These are phyloP conservation scores for Conger conger DNA, from an alignment of 2,113 vertebrate species.

Conservation along the genomic window DNA sequence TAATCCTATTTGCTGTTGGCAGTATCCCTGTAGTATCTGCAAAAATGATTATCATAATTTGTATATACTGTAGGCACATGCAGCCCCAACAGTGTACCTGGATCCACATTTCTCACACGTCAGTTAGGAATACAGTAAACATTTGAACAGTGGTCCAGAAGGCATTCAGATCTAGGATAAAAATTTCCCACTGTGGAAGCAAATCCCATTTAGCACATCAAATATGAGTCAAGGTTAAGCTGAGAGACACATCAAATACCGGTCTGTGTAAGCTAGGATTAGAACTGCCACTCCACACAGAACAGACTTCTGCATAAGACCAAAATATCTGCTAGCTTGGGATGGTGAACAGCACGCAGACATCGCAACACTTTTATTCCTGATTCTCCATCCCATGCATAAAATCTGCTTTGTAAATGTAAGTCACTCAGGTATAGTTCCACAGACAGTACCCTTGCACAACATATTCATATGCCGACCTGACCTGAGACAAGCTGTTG, in stretches of 20 bases:
- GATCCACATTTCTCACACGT: not conserved
- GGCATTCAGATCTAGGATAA: not conserved
- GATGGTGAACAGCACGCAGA: not conserved
- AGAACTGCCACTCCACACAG: not conserved
- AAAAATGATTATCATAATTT: not conserved
- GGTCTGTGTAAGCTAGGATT: not conserved
- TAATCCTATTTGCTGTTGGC: no score
- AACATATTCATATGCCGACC: slow-evolving; percentile 35
- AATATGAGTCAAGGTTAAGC: not conserved
- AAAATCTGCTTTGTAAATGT: slow-evolving; percentile 31
- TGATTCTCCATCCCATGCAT: not conserved
- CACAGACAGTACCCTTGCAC: slow-evolving; percentile 1
- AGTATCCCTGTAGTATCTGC: no score
- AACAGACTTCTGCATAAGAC: not conserved
- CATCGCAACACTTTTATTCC: not conserved
- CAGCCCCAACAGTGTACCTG: not conserved
- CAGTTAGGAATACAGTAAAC: not conserved
- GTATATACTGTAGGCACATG: not conserved
- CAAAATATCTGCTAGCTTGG: not conserved
- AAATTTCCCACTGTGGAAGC: not conserved
- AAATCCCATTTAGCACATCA: slow-evolving; percentile 1
- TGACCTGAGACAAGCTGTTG: not conserved
- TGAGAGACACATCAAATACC: not conserved
- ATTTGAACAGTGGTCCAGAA: not conserved
- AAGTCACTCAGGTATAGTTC: not conserved